Evolutionary conservation across 1,140 invertebrate species (phyloP), one percentile per base, ranked within the genome.

Genomic region (Penaeus chinensis): DNA sequence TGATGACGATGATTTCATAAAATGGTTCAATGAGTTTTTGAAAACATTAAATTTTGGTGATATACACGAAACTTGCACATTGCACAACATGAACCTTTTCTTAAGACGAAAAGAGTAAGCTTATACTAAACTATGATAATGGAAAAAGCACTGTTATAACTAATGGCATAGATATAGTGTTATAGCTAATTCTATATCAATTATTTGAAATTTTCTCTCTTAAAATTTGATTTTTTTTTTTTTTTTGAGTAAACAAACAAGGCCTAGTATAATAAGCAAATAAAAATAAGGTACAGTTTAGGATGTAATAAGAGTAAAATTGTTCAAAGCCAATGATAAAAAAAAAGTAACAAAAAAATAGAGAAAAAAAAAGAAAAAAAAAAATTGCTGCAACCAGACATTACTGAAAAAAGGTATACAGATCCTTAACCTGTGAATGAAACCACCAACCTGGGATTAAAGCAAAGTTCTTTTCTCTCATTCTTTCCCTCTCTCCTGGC

Each of bases 121-220:
- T 85, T 85, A 85, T 66, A 78, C 76, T 85, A 85, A 76, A 65
- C 84, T 85, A 85, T 85, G 84, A 85, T 85, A 79, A 66, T 85
- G 76, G 77, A 85, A 85, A 32, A 85, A 85, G 84, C 84, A 66
- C 84, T 85, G 84, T 85, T 85, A 85, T 80, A 47, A 85, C 84
- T 85, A 85, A 85, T 80, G 84, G 84, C 84, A 85, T 85, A 85
- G 83, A 85, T 85, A 82, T 65, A 85, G 84, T 85, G 84, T 85
- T 85, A 85, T 85, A 62, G 84, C 84, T 79, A 85, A 79, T 85
- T 79, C 84, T 66, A 76, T 85, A 78, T 85, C 47, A 79, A 79
- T 79, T 79, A 80, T 82, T 27, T 47, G 54, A 22, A 47, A 54
- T 82, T 82, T 77, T 77, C 3, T 80, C 24, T 82, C n/a, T 54